Evolutionary conservation across 2,113 vertebrate genomes (phyloP).

Genomic region (Galemys pyrenaicus): DNA sequence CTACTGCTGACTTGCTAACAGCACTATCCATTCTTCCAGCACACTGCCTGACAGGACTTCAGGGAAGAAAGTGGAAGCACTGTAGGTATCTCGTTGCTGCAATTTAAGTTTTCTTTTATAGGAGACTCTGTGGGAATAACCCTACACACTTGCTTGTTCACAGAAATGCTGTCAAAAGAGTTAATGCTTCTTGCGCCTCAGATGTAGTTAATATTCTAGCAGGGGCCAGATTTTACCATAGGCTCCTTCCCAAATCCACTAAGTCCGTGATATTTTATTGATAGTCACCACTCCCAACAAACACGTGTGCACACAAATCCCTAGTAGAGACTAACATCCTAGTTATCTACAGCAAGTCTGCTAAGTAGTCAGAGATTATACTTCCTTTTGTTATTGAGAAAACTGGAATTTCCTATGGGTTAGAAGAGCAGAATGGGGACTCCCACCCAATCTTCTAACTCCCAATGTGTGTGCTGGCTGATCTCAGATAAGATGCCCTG

Average conservation of each 20-base stretch:
- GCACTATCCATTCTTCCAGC: background rate
- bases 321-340: background rate
- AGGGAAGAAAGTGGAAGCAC: background rate
- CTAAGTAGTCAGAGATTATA: background rate
- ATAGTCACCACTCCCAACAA: background rate
- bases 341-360: background rate
- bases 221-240: background rate
- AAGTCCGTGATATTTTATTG: background rate
- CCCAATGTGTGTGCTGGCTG: background rate
- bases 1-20: background rate
- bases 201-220: background rate
- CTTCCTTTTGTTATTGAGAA: background rate
- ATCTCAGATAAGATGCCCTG: background rate
- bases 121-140: background rate
- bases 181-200: background rate
- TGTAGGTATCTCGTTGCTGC: background rate
- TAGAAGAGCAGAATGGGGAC: background rate
- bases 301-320: too few relatives aligned
- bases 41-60: background rate
- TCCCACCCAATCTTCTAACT: background rate
- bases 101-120: background rate
- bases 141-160: background rate
- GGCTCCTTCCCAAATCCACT: background rate
- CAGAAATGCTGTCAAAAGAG: background rate
- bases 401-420: background rate